Evolutionary conservation across 2,888 invertebrate species (phyloP), one percentile per base, ranked within the genome.

Genomic region (Balanococcus diminutus): DNA sequence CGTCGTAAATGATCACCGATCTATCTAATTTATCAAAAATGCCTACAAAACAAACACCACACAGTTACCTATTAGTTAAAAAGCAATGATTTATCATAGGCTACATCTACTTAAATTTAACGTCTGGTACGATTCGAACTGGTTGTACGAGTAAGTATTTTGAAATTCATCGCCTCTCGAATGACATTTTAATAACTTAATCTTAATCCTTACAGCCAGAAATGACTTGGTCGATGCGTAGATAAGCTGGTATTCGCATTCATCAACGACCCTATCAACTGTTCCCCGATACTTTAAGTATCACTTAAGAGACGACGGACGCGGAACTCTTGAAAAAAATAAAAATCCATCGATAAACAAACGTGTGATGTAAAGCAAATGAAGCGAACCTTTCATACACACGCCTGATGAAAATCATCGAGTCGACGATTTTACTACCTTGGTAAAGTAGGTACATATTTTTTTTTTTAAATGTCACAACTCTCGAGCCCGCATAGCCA

Each of bases 1-100:
- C 92, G 87, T 93, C 92, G 89, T 94, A 93, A 87, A 93, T 92
- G 87, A 95, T 91, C 88, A 95, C 91, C 87, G 93, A 92, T 89
- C 93, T 91, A 89, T 93, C 94, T 88, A 91, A 91, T 81, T 91
- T 89, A 90, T 94, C 94, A 88, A 91, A 91, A 89, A 93, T 93
- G 88, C 95, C 95, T 95, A 91, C n/a, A 91, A 91, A 88, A 89
- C 90, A 88, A 72, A n/a, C 72, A 72, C n/a, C 72, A n/a, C n/a
- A n/a, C n/a, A n/a, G n/a, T n/a, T 6, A 72, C 31, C 6, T 36
- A 36, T 79, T 79, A 79, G 11, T 67, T 28, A 67, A 11, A 61
- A 56, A 19, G 56, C 8, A 28, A 67, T 56, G 19, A 56, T 56
- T 22, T 56, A 56, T 56, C 56, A 56, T 56, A 56, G 56, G 28